Evolutionary conservation across 2,797 vertebrate genomes (phyloP).

Genomic region (Scomberomorus guttatus): DNA sequence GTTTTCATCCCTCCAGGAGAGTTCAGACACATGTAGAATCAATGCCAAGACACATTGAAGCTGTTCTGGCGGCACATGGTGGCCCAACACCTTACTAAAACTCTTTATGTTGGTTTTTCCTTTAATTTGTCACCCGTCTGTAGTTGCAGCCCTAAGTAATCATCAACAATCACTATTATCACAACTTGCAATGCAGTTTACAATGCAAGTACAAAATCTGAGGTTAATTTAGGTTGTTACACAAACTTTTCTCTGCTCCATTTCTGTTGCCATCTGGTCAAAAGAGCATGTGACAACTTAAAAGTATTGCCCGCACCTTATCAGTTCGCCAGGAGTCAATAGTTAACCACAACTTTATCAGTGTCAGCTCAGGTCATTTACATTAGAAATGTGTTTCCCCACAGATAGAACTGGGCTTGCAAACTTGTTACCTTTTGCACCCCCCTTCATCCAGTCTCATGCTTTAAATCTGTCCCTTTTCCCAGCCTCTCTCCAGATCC

Average conservation of each 20-base stretch:
- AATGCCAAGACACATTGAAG: too few species aligned
- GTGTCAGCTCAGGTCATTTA: constrained; percentile 28
- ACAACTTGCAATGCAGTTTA: background rate
- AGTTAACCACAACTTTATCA: constrained; percentile 73
- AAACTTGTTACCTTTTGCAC: background rate
- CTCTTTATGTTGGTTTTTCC: too few species aligned
- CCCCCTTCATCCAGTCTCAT: background rate
- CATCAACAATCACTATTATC: background rate
- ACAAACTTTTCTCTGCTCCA: background rate
- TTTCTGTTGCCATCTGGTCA: constrained; percentile 2
- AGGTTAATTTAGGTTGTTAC: background rate
- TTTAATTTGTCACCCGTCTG: too few species aligned
- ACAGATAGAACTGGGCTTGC: background rate
- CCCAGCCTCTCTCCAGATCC: constrained; percentile 12
- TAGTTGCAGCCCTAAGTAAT: background rate
- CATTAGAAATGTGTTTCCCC: constrained; percentile 20
- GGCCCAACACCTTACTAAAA: too few species aligned
- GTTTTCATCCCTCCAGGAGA: too few species aligned
- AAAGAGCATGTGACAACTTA: constrained; percentile 20
- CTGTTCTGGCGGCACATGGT: too few species aligned
- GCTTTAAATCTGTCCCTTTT: constrained; percentile 36
- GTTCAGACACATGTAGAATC: too few species aligned
- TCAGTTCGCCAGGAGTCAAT: constrained; percentile 62
- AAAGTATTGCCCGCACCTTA: constrained; percentile 21
- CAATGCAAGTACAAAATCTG: background rate